Evolutionary conservation across 2,113 vertebrate genomes (phyloP).

Genomic region (Lagopus muta): DNA sequence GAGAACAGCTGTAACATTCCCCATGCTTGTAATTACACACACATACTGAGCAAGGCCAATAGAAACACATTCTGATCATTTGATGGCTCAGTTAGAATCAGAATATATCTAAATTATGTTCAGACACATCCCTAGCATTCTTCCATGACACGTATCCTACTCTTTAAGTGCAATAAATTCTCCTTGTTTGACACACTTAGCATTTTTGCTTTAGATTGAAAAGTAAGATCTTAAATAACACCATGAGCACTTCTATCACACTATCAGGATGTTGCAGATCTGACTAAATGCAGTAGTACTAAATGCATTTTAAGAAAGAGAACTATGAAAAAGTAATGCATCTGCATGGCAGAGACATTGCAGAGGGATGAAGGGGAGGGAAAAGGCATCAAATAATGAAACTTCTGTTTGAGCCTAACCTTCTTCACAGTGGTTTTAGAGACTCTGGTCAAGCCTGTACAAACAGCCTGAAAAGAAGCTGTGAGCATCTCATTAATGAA

Average conservation of each 20-base stretch:
- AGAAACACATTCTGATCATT: not conserved
- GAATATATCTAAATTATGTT: not conserved
- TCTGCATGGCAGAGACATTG: not conserved
- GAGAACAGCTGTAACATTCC: conserved; percentile 17
- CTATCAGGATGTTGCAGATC: not conserved
- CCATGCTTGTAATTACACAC: conserved; percentile 3
- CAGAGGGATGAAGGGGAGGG: not conserved
- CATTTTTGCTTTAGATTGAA: not conserved
- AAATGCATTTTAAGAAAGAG: not conserved
- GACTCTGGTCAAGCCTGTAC: not conserved
- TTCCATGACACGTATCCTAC: not conserved
- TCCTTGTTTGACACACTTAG: not conserved
- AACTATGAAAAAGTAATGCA: not conserved
- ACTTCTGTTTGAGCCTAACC: not conserved
- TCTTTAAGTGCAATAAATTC: not conserved
- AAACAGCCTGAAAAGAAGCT: not conserved
- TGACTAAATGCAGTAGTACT: conserved; percentile 6
- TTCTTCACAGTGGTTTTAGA: not conserved
- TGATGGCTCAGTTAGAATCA: not conserved
- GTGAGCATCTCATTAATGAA: not conserved
- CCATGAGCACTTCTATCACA: not conserved
- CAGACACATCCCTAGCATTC: not conserved
- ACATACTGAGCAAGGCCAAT: not conserved
- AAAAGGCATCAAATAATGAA: not conserved
- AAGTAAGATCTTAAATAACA: conserved; percentile 12